A percentile compares a stretch with the other conserved stretches of the same genome.
These are phyloP conservation scores for Mythimna pallens DNA, from an alignment of 2,888 invertebrate species.

Conservation along the genomic window DNA sequence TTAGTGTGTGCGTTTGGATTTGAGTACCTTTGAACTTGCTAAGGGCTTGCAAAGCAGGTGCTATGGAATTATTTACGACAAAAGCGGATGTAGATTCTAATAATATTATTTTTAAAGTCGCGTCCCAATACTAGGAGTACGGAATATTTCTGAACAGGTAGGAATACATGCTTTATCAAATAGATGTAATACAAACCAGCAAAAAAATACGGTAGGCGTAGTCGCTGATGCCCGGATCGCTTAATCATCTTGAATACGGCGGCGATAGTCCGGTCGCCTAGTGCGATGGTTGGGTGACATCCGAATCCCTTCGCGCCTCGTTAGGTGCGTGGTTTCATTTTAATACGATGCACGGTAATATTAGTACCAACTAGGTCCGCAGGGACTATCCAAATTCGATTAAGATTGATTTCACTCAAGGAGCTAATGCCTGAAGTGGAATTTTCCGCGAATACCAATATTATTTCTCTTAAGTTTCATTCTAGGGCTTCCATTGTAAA, in stretches of 20 bases:
- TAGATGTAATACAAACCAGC: not conserved
- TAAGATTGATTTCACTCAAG: slow-evolving; percentile 6
- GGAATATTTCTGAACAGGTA: slow-evolving; percentile 7
- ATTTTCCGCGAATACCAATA: slow-evolving; percentile 2
- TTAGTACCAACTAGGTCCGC: not conserved
- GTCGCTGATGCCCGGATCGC: not conserved
- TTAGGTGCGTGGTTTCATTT: slow-evolving; percentile 43
- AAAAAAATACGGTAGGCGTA: slow-evolving; percentile 26
- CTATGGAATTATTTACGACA: not conserved
- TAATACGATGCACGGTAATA: slow-evolving; percentile 28
- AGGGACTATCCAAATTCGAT: not conserved
- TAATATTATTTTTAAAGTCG: not conserved
- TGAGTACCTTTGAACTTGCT: slow-evolving; percentile 18
- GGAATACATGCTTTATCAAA: not conserved
- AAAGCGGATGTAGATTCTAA: not conserved
- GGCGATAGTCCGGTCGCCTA: not conserved
- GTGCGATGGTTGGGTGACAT: slow-evolving; percentile 23
- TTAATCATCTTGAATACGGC: slow-evolving; percentile 28
- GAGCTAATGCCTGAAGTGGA: not conserved
- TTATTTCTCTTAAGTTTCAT: not conserved
- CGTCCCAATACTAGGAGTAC: not conserved
- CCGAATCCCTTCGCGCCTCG: slow-evolving; percentile 38
- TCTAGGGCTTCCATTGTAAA: slow-evolving; percentile 28
- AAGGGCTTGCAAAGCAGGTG: slow-evolving; percentile 11
- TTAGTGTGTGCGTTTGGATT: not conserved